Evolutionary conservation across 2,797 vertebrate species (phyloP).

Genomic region (Carduelis carduelis): DNA sequence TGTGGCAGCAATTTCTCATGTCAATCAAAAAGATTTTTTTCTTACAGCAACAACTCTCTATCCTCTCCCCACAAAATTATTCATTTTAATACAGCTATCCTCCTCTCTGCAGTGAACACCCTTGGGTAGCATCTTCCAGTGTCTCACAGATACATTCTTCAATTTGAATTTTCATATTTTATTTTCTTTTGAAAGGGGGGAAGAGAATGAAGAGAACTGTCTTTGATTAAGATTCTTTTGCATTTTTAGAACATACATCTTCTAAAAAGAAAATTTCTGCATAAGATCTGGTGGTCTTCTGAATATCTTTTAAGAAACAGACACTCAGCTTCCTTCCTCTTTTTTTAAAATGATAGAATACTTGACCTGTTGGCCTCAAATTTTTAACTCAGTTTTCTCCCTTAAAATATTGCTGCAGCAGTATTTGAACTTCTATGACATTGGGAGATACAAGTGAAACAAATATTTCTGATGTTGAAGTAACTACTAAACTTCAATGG

Average conservation of each 20-base stretch:
- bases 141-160: slow-evolving; percentile 27
- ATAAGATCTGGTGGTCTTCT: slow-evolving; percentile 4
- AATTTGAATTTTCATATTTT: slow-evolving; percentile 40
- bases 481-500: neutral
- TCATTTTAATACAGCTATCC: slow-evolving; percentile 57
- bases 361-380: slow-evolving; percentile 48
- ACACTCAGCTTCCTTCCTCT: neutral
- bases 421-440: slow-evolving; percentile 26
- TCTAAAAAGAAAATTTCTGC: neutral
- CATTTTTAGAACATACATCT: slow-evolving; percentile 29
- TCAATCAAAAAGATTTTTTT: slow-evolving; percentile 67
- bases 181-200: slow-evolving; percentile 28
- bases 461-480: slow-evolving; percentile 37
- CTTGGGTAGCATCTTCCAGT: slow-evolving; percentile 56
- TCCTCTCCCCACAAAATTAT: slow-evolving; percentile 57
- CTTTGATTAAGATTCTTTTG: slow-evolving; percentile 27
- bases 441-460: slow-evolving; percentile 2
- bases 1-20: slow-evolving; percentile 70
- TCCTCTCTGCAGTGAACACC: slow-evolving; percentile 28
- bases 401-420: slow-evolving; percentile 21
- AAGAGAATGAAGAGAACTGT: neutral
- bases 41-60: slow-evolving; percentile 57
- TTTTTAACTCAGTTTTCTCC: neutral
- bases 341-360: neutral
- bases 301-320: slow-evolving; percentile 21